A percentile compares a stretch with the other conserved stretches of the same genome.
These are phyloP conservation scores for Serranus cabrilla DNA, from an alignment of 2,797 vertebrate species.

Conservation along the genomic window DNA sequence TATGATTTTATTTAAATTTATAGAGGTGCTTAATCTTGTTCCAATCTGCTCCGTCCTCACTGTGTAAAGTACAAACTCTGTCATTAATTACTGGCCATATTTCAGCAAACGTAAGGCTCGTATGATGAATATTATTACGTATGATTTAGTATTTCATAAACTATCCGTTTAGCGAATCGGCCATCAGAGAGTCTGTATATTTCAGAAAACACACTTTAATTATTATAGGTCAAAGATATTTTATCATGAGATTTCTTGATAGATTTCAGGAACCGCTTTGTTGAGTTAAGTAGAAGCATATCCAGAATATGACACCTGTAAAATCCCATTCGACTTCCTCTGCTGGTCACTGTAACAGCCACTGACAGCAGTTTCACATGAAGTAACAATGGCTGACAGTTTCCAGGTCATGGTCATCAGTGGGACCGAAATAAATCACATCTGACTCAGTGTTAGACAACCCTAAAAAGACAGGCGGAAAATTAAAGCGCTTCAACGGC, in stretches of 20 bases:
- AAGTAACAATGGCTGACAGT: conserved; percentile 76
- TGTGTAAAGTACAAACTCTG: conserved; percentile 1
- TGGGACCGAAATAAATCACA: conserved; percentile 60
- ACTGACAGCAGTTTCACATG: conserved; percentile 67
- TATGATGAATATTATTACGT: conserved; percentile 14
- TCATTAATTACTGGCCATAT: conserved; percentile 31
- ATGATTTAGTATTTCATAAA: conserved; percentile 24
- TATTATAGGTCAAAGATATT: no score
- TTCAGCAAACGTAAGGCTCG: conserved; percentile 1
- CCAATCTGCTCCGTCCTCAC: conserved; percentile 18
- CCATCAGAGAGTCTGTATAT: background rate
- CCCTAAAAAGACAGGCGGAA: conserved; percentile 52
- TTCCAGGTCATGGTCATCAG: conserved; percentile 70
- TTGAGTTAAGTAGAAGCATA: conserved; percentile 15
- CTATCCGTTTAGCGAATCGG: background rate
- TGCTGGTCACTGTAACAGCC: conserved; percentile 55
- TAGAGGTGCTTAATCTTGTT: conserved; percentile 14
- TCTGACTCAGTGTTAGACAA: conserved; percentile 44
- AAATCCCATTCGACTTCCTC: conserved; percentile 60
- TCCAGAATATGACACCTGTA: conserved; percentile 71
- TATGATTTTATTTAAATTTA: conserved; percentile 19
- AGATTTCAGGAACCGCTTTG: conserved; percentile 20
- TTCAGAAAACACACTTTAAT: background rate
- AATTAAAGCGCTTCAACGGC: conserved; percentile 29
- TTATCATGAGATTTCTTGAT: background rate